Evolutionary conservation across 2,113 vertebrate genomes (phyloP).

Genomic region (Ceuthmochares aereus): DNA sequence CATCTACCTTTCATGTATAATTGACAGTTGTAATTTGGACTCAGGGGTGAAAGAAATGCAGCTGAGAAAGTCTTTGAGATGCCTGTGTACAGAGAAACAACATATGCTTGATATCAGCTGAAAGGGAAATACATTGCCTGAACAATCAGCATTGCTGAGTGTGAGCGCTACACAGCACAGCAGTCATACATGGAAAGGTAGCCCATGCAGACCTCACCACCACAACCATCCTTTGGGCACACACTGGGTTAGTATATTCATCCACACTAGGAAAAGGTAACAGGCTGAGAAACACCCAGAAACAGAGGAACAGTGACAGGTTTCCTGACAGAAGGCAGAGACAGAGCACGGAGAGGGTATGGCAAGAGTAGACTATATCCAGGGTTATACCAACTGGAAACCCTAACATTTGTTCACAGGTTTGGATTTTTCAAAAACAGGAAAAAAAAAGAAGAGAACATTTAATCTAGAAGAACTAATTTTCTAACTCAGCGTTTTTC

Average conservation of each 20-base stretch:
- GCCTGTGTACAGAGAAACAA: neutral
- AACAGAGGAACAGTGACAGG: rapidly evolving
- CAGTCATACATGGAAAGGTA: neutral
- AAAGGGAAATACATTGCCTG: neutral
- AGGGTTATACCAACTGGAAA: neutral
- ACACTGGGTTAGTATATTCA: neutral
- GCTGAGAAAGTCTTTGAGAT: neutral
- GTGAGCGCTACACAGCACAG: neutral
- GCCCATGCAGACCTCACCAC: neutral
- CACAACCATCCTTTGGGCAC: neutral
- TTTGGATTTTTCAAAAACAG: neutral
- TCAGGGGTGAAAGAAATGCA: neutral
- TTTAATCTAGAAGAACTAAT: neutral
- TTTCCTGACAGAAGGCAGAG: neutral
- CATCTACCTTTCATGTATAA: slow-evolving; percentile 50
- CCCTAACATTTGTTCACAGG: rapidly evolving
- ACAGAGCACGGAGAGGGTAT: neutral
- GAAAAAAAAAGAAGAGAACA: neutral
- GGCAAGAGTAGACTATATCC: rapidly evolving
- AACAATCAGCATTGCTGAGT: neutral
- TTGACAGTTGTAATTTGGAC: slow-evolving; percentile 57
- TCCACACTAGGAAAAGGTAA: neutral
- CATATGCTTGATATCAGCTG: neutral
- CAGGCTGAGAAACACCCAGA: neutral
- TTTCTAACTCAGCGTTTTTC: neutral